Base-by-base conservation (phyloP, 2,888 invertebrate species). In the Luperina testacea region DNA sequence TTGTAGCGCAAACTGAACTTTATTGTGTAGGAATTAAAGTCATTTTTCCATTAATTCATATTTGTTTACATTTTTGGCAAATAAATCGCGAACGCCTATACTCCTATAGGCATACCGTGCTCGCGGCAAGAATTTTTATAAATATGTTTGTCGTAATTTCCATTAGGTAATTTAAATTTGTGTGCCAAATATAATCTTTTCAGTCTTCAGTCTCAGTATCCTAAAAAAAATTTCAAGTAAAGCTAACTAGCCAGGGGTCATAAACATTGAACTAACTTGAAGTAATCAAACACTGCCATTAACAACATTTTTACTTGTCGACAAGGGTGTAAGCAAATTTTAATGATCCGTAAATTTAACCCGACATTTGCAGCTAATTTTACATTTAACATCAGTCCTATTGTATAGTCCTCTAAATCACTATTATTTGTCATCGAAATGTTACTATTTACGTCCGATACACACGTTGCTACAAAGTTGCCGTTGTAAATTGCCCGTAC, bases 391-490 rank as follows among this genome's bases (percentile, higher is more conserved):
- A 88, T 85, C 85, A 77, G 80, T 90, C 91, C 91, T 90, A 75
- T 94, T 92, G 92, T 93, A 88, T 91, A 91, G 90, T 90, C 91
- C 90, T 89, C 89, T 92, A 93, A 95, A 96, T 96, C 93, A 95
- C 94, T 94, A 94, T 96, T 94, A 96, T 96, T 96, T 94, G 93
- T 90, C 90, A 95, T 94, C 94, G 92, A 94, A 93, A 90, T 89
- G 92, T 90, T 94, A 94, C 94, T 95, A 95, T 95, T 95, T 94
- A 92, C 92, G 93, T 90, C 88, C 84, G 88, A 84, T 88, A 91
- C 90, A 87, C 82, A 90, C 88, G 89, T 78, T 89, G 90, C 85
- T 88, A 90, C 91, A 91, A 92, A 91, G 92, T 92, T 92, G 92
- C 93, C 91, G 93, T 91, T 92, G 93, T 94, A 94, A 94, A 95